Evolutionary conservation across 2,797 vertebrate genomes (phyloP).

Genomic region (Acrocephalus scirpaceus): DNA sequence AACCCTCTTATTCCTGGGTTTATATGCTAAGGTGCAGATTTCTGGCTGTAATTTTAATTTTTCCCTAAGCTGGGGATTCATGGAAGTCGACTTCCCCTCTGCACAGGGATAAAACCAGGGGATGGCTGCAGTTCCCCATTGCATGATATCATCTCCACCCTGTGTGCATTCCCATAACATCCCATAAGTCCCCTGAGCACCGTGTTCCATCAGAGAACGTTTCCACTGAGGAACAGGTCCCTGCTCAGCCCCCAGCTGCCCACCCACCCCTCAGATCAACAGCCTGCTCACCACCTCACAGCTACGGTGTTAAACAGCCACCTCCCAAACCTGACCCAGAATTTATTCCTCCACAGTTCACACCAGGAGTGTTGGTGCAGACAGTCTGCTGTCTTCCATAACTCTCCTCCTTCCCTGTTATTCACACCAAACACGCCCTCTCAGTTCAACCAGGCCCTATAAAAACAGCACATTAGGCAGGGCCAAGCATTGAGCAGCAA

Average conservation of each 20-base stretch:
- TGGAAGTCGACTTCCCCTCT: background rate
- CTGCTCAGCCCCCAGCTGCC: background rate
- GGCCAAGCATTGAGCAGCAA: background rate
- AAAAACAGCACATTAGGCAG: background rate
- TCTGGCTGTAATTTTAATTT: background rate
- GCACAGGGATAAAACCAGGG: background rate
- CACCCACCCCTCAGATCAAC: background rate
- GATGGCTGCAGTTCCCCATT: background rate
- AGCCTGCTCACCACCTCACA: background rate
- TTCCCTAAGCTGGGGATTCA: background rate
- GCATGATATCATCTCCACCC: rapidly evolving
- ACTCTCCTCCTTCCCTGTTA: background rate
- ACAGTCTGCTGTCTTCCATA: background rate
- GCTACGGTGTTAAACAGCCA: rapidly evolving
- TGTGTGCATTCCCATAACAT: rapidly evolving
- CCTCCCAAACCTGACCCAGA: background rate
- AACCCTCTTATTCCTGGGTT: background rate
- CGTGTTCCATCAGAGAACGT: background rate
- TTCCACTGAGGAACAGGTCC: background rate
- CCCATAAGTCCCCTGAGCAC: background rate
- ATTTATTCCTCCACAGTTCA: background rate
- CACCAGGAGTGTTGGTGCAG: background rate
- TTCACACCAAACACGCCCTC: background rate
- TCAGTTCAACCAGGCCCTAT: background rate
- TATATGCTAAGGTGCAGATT: background rate